phyloP scores from a whole-genome alignment of 2,888 invertebrate genomes.

The Tenthredo amoena region DNA sequence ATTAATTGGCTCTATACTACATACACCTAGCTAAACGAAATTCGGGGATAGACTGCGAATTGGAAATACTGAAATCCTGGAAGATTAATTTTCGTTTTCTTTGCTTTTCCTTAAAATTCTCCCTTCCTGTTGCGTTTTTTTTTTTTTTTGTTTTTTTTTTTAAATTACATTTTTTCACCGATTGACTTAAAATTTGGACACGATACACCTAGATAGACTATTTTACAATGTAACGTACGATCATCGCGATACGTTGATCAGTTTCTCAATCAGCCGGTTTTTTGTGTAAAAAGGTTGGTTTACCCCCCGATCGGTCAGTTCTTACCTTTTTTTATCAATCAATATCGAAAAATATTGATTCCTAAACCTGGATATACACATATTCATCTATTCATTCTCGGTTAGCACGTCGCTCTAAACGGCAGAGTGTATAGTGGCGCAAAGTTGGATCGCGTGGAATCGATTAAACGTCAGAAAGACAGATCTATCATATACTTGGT shows the following conservation, averaged over 20 bases:
- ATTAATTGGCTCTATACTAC: not conserved
- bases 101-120: no score
- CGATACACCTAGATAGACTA: no score
- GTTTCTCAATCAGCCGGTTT: no score
- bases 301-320: not conserved
- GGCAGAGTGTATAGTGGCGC: not conserved
- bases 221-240: no score
- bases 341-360: not conserved
- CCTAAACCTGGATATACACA: not conserved
- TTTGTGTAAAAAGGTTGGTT: no score
- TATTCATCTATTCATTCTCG: not conserved
- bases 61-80: not conserved
- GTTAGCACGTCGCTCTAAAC: not conserved
- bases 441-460: not conserved
- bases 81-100: no score
- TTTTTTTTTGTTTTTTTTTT: no score
- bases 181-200: no score
- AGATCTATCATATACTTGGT: not conserved
- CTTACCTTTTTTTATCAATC: not conserved
- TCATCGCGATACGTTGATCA: no score
- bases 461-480: constrained; percentile 7
- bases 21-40: not conserved
- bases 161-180: no score
- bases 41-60: not conserved
- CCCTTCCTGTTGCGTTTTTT: no score